Conservation (phyloP, 2,888 invertebrate genomes). For the Melanophora roralis region DNA sequence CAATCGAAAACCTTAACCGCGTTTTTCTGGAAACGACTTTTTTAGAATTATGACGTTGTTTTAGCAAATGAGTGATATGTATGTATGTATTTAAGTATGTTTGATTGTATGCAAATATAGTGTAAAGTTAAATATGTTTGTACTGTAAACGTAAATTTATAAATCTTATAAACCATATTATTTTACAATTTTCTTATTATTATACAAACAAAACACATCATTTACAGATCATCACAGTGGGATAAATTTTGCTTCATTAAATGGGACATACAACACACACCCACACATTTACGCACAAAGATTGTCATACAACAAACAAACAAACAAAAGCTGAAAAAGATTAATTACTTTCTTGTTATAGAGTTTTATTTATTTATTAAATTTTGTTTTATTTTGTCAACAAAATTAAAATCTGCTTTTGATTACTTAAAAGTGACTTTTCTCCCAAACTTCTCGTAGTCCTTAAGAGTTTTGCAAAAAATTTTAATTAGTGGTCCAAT, state of each 20-base stretch:
- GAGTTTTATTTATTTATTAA: slow-evolving; percentile 17
- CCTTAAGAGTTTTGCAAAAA: slow-evolving; percentile 18
- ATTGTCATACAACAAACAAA: too few species aligned
- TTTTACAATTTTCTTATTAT: slow-evolving; percentile 58
- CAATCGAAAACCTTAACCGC: too few species aligned
- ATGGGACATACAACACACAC: not conserved
- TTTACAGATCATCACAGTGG: slow-evolving; percentile 56
- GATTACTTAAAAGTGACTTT: slow-evolving; percentile 19
- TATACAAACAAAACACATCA: slow-evolving; percentile 54
- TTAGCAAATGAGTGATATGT: too few species aligned
- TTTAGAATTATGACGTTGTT: too few species aligned
- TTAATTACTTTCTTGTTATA: slow-evolving; percentile 54
- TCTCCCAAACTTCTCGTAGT: not conserved
- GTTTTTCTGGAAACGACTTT: too few species aligned
- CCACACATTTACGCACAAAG: not conserved
- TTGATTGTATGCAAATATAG: too few species aligned
- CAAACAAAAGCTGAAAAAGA: slow-evolving; percentile 44
- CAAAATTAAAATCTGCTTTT: slow-evolving; percentile 46
- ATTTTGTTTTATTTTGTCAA: slow-evolving; percentile 12
- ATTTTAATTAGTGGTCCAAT: not conserved
- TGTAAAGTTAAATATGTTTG: too few species aligned
- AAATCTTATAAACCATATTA: slow-evolving; percentile 57
- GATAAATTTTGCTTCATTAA: slow-evolving; percentile 30
- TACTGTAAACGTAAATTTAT: slow-evolving; percentile 48
- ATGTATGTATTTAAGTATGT: too few species aligned